Base-by-base conservation (phyloP, 2,113 vertebrate genomes). In the Scophthalmus maximus region DNA sequence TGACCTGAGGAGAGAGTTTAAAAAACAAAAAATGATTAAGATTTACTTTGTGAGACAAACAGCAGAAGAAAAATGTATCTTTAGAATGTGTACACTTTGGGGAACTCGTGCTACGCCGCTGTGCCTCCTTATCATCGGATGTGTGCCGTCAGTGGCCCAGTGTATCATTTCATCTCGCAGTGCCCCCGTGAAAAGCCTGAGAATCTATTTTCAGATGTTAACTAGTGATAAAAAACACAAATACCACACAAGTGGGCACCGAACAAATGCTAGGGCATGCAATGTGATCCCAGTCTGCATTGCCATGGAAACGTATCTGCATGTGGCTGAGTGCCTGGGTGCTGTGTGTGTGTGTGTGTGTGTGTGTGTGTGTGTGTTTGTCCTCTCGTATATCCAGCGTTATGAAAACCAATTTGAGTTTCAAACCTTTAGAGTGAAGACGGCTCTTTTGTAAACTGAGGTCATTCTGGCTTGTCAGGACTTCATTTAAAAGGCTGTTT, bases 231-330 rank as follows among this genome's bases (percentile, higher is more conserved):
- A 86, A 87, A 87, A 84, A 85, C 76, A 88, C 84, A 87, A 79
- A 91, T 85, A 88, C 56, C 79, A 74, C 84, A 86, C 82, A 88
- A 85, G 85, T 84, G 82, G 87, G 85, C 86, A 78, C 83, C 58
- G 42, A 91, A 87, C 87, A 90, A 92, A 91, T 82, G 89, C 84
- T 82, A 32, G 84, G 88, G 81, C 81, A 89, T 76, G 71, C 76
- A 79, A 86, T 78, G 77, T 74, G 88, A 88, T 86, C 84, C 86
- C 82, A 84, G 91, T 82, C 80, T 85, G 71, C 73, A 91, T 92
- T 88, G 78, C 91, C 90, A 92, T 92, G 89, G 90, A 91, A 92
- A 92, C 91, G 12, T 76, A 89, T 78, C 78, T 82, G 83, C 85
- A 80, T 62, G 77, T 87, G 87, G 87, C 84, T 70, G 83, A 74